Evolutionary conservation across 2,888 invertebrate species (phyloP).

Genomic region (Nasonia oneida): DNA sequence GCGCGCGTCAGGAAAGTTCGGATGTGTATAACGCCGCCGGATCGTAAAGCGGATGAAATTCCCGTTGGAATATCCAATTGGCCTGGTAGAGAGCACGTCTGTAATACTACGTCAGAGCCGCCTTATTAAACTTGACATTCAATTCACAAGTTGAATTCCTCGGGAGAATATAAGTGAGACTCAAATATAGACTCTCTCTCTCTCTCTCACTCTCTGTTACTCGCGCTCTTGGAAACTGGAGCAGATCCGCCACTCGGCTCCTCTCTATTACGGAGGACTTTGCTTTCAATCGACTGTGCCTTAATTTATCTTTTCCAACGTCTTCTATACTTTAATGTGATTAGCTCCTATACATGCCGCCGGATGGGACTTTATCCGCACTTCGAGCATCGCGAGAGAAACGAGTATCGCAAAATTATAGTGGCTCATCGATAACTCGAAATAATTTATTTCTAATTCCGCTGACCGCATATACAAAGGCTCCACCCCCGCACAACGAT

Average conservation of each 20-base stretch:
- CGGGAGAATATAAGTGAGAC: not conserved
- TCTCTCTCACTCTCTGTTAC: not conserved
- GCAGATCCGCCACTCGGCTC: not conserved
- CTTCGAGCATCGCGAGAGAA: not conserved
- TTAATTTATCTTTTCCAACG: not conserved
- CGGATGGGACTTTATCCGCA: not conserved
- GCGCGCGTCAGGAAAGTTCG: not conserved
- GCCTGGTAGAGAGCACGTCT: not conserved
- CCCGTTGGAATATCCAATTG: not conserved
- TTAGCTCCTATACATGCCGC: not conserved
- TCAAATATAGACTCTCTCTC: not conserved
- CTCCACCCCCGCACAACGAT: too few relatives aligned
- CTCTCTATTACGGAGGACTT: not conserved
- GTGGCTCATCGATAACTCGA: too few relatives aligned
- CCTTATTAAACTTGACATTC: conserved; percentile 7
- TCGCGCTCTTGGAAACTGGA: not conserved
- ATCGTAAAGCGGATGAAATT: not conserved
- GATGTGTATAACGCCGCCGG: not conserved
- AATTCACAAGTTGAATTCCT: not conserved
- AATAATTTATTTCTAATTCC: too few relatives aligned
- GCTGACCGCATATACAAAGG: too few relatives aligned
- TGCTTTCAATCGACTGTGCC: not conserved
- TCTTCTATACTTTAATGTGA: not conserved
- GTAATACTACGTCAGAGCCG: not conserved
- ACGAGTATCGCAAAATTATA: not conserved